phyloP scores from a whole-genome alignment of 2,888 invertebrate species.

The Meghimatium bilineatum region DNA sequence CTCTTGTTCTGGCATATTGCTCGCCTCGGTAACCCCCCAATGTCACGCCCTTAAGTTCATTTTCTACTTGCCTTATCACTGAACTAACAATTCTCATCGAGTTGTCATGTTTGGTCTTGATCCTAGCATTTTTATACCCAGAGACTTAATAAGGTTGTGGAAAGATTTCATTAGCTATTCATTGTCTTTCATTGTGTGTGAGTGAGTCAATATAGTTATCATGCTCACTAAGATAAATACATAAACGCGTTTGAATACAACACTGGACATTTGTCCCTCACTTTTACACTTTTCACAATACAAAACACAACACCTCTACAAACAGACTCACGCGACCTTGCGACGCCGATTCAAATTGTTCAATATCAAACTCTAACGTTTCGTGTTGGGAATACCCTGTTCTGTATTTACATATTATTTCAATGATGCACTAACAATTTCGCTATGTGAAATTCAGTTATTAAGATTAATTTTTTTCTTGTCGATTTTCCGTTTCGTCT shows the following conservation, averaged over 20 bases:
- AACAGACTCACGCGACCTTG: background rate
- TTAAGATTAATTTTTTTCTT: background rate
- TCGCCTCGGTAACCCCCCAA: slow-evolving; percentile 10
- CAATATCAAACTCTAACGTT: background rate
- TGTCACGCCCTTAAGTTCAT: slow-evolving; percentile 31
- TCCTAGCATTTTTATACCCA: background rate
- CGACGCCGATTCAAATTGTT: background rate
- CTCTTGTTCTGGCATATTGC: slow-evolving; percentile 8
- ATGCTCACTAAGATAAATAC: background rate
- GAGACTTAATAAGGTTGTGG: background rate
- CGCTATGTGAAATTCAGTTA: background rate
- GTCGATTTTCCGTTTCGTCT: slow-evolving; percentile 14
- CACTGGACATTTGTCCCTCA: background rate
- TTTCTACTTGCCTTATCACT: slow-evolving; percentile 32
- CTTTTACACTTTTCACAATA: slow-evolving; percentile 12
- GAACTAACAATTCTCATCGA: slow-evolving; percentile 23
- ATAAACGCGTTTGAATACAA: background rate
- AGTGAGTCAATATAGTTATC: slow-evolving; percentile 5
- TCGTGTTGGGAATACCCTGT: background rate
- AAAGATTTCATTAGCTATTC: slow-evolving; percentile 20
- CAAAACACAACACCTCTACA: background rate
- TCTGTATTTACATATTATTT: slow-evolving; percentile 8
- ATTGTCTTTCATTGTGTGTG: slow-evolving; percentile 17
- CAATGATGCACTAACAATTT: background rate
- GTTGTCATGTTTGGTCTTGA: slow-evolving; percentile 12